Percentiles rank a stretch among this genome's conserved stretches.
Conservation (phyloP, 1,140 invertebrate genomes). For the Coptotermes formosanus region DNA sequence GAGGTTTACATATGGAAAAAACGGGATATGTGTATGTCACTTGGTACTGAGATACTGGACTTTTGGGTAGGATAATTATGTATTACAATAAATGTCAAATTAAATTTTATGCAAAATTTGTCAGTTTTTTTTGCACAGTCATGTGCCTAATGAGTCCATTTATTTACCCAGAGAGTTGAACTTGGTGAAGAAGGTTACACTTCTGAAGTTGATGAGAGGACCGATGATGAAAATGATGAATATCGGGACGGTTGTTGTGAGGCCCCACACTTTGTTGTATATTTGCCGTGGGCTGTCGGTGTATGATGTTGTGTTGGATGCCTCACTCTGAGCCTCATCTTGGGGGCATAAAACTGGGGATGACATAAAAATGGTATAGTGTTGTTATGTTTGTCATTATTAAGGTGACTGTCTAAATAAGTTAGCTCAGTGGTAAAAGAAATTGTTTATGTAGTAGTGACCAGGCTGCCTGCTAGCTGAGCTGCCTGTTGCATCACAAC, state of each 20-base stretch:
- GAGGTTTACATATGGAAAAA: no score
- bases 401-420: no score
- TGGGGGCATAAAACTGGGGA: neutral
- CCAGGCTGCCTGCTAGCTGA: no score
- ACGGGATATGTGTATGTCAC: no score
- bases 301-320: neutral
- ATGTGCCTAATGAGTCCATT: neutral
- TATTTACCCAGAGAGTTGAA: slow-evolving; percentile 85
- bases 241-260: slow-evolving; percentile 77
- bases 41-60: no score
- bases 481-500: no score
- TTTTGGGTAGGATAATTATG: neutral
- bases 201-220: slow-evolving; percentile 82
- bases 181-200: slow-evolving; percentile 88
- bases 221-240: slow-evolving; percentile 73
- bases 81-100: neutral
- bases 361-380: neutral
- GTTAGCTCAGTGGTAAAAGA: no score
- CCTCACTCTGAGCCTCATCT: neutral
- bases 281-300: slow-evolving; percentile 29
- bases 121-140: slow-evolving; percentile 13
- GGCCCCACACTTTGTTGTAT: slow-evolving; percentile 60
- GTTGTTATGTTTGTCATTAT: no score
- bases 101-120: slow-evolving; percentile 18
- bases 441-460: no score